Conservation (phyloP, 2,888 invertebrate genomes). For the Amblyjoppa proteus region DNA sequence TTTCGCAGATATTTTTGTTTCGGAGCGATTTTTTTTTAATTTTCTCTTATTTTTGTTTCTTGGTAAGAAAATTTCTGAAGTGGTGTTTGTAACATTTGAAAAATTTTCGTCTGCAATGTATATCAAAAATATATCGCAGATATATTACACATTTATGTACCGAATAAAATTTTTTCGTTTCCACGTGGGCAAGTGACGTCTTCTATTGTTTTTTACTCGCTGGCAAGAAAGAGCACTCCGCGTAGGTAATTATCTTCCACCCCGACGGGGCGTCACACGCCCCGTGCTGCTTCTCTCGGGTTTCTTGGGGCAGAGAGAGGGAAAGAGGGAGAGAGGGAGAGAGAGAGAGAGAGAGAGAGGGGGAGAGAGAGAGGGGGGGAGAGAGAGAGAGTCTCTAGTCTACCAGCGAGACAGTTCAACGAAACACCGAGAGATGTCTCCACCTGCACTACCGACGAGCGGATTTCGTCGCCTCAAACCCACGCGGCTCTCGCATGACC, state of each 20-base stretch:
- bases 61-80: no score
- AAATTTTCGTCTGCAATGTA: no score
- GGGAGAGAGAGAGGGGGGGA: slow-evolving; percentile 33
- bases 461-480: slow-evolving; percentile 55
- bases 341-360: background rate
- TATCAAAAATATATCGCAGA: background rate
- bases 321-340: slow-evolving; percentile 34
- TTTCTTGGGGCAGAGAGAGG: slow-evolving; percentile 41
- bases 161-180: background rate
- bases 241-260: slow-evolving; percentile 76
- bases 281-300: slow-evolving; percentile 53
- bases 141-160: background rate
- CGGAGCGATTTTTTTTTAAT: no score
- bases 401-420: slow-evolving; percentile 40
- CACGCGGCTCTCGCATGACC: slow-evolving; percentile 76
- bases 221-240: slow-evolving; percentile 45
- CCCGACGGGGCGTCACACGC: slow-evolving; percentile 43
- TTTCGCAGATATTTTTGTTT: background rate
- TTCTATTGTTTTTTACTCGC: background rate
- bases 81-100: no score
- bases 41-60: no score
- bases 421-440: slow-evolving; percentile 77
- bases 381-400: slow-evolving; percentile 35
- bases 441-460: slow-evolving; percentile 64
- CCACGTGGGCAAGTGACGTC: no score